Evolutionary conservation across 2,888 invertebrate genomes (phyloP).

Genomic region (Plagodis dolabraria): DNA sequence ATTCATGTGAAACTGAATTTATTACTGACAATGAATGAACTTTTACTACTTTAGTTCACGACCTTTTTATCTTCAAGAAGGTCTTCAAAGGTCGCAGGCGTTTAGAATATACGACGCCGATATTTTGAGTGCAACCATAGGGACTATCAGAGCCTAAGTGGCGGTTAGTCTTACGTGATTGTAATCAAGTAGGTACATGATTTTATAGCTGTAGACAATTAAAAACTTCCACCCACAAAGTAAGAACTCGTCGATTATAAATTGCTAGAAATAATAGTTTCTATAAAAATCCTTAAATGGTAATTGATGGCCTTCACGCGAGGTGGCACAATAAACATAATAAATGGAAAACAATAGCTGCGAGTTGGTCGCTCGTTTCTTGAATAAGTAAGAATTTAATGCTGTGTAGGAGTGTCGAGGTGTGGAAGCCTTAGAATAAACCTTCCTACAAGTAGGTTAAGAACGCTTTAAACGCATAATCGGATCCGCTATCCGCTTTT

Average conservation of each 20-base stretch:
- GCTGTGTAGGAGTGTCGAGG: slow-evolving; percentile 46
- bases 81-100: no score
- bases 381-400: slow-evolving; percentile 40
- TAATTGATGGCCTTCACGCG: not conserved
- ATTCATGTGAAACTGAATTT: no score
- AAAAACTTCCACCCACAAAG: no score
- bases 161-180: no score
- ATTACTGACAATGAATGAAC: no score
- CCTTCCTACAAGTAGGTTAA: slow-evolving; percentile 64
- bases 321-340: not conserved
- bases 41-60: no score
- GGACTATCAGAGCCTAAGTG: no score
- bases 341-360: slow-evolving; percentile 9
- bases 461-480: slow-evolving; percentile 58
- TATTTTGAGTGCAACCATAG: no score
- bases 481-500: slow-evolving; percentile 45
- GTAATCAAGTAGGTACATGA: no score
- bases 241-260: not conserved
- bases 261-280: slow-evolving; percentile 1
- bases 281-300: slow-evolving; percentile 3
- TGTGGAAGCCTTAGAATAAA: slow-evolving; percentile 61
- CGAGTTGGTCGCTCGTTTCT: slow-evolving; percentile 24
- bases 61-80: no score
- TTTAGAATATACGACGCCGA: no score
- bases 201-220: no score